These are phyloP conservation scores for Entelurus aequoreus DNA, from an alignment of 2,113 vertebrate species.

Conservation along the genomic window DNA sequence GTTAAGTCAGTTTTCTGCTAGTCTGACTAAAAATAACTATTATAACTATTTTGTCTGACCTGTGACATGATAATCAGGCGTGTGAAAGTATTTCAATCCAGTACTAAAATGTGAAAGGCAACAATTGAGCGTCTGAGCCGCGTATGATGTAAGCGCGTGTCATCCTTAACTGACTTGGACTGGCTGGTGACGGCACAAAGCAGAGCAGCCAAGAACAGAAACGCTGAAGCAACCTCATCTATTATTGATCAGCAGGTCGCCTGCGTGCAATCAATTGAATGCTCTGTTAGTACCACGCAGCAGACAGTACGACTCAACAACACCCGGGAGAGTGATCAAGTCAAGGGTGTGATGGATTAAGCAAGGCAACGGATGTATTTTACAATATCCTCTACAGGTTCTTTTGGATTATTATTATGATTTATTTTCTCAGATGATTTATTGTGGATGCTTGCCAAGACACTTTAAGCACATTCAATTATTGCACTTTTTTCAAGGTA, in stretches of 20 bases:
- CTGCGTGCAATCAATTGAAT: constrained; percentile 33
- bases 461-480: neutral
- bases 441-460: neutral
- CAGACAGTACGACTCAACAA: constrained; percentile 21
- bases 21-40: no score
- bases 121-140: neutral
- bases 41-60: no score
- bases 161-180: neutral
- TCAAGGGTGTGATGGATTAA: constrained; percentile 11
- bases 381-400: no score
- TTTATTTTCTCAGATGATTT: neutral
- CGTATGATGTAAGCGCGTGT: constrained; percentile 1
- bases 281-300: constrained; percentile 35
- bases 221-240: constrained; percentile 21
- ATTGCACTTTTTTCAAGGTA: neutral
- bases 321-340: constrained; percentile 28
- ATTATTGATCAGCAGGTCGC: constrained; percentile 44
- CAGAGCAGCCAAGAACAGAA: constrained; percentile 12
- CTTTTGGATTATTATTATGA: no score
- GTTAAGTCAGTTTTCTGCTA: no score
- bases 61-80: no score
- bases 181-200: constrained; percentile 8
- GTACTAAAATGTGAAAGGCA: neutral
- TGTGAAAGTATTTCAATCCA: no score
- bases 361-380: neutral